Base-by-base conservation (phyloP, 2,113 vertebrate genomes). In the Embiotoca jacksoni region DNA sequence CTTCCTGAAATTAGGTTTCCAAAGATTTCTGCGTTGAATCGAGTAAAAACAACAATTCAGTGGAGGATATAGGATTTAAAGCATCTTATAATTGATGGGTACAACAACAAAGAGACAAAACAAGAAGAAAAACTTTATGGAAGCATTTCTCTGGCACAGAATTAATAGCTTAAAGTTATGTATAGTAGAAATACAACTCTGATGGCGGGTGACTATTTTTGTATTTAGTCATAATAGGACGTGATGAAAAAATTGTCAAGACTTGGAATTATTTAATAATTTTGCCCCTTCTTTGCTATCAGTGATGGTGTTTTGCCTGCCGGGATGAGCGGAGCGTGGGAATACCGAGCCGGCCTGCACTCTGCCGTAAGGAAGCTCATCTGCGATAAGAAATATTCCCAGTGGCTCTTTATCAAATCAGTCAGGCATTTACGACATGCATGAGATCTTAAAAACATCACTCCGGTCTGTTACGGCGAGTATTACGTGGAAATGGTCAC, bases 241-340 rank as follows among this genome's bases (percentile, higher is more conserved):
- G 23, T 23, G 23, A 23, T 23, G 23, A 23, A 23, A 23, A 23
- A 23, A 23, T 23, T 23, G 23, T 23, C 23, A 23, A 23, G 23
- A 23, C 23, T 23, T 23, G 1, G 23, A 23, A 23, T 23, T 23
- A 23, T 23, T 23, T 23, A 23, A 23, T 23, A 23, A 23, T 23
- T 23, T 23, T 23, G 23, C 23, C 23, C 23, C 23, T 23, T 23
- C 23, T 23, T 23, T 23, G 23, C 23, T 23, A 23, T 23, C 23
- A 23, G 6, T 31, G 57, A 11, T 58, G 1, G n/a, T 46, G 37
- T 80, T 83, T 81, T 74, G 7, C 46, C 59, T 3, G 13, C 23
- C 41, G 5, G 39, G 46, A 63, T 15, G 61, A 72, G 3, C 3
- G 1, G 74, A 89, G 83, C 59, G 78, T 86, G 83, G 75, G 83